Conservation (phyloP, 30 jellyfish, hydroid and myxozoan species). For the Pseudorhiza aurosa region DNA sequence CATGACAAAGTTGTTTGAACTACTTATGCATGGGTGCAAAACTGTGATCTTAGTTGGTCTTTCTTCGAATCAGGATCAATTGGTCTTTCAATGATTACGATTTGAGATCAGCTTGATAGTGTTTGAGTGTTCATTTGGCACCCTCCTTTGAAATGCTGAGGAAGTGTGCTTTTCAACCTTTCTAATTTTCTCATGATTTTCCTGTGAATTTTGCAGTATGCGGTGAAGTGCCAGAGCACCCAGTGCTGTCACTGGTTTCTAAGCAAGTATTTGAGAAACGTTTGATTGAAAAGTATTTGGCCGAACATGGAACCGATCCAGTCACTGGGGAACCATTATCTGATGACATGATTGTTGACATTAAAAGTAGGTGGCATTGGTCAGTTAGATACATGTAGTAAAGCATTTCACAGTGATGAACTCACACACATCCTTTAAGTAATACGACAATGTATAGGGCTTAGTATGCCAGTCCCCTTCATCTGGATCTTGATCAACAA, state of each 20-base stretch:
- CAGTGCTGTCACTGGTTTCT: conserved; percentile 94
- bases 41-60: too few species aligned
- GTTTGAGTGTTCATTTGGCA: background rate
- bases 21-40: too few species aligned
- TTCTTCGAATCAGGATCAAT: too few species aligned
- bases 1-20: too few species aligned
- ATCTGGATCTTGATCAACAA: too few species aligned
- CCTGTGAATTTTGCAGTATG: conserved; percentile 55
- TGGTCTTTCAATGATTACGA: too few species aligned
- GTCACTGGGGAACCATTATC: conserved; percentile 91
- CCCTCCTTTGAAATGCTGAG: background rate
- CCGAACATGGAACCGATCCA: conserved; percentile 99
- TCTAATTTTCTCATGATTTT: too few species aligned
- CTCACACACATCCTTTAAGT: too few species aligned
- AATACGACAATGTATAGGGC: too few species aligned
- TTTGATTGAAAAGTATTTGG: conserved; percentile 86
- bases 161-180: background rate
- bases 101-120: background rate
- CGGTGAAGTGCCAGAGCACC: conserved; percentile 99
- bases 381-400: too few species aligned
- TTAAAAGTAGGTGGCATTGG: conserved; percentile 61
- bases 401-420: too few species aligned
- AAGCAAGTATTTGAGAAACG: conserved; percentile 96
- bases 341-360: conserved; percentile 79
- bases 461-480: too few species aligned